These are phyloP conservation scores for Tryphoninae sp. DNA, from an alignment of 2,888 invertebrate species.

Conservation along the genomic window DNA sequence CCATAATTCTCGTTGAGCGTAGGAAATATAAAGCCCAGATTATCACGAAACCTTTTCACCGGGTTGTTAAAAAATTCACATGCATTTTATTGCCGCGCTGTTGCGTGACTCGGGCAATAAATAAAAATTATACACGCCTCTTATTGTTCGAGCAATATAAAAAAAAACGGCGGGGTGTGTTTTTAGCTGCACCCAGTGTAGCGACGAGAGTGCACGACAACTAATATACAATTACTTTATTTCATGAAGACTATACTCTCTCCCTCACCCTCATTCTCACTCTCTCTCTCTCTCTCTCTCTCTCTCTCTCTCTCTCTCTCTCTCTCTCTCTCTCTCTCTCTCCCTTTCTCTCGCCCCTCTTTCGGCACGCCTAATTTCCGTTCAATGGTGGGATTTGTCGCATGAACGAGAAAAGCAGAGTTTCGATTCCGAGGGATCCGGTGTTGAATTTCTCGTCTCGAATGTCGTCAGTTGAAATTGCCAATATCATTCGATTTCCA, in stretches of 20 bases:
- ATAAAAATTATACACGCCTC: slow-evolving; percentile 19
- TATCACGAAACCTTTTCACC: slow-evolving; percentile 3
- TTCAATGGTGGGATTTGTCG: slow-evolving; percentile 11
- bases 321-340: neutral
- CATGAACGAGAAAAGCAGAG: neutral
- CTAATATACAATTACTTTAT: neutral
- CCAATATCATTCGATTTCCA: neutral
- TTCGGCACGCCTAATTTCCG: slow-evolving; percentile 1
- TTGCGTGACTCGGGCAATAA: slow-evolving; percentile 17
- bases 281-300: neutral
- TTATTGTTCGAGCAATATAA: neutral
- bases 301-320: neutral
- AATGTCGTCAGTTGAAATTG: neutral
- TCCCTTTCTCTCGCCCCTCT: neutral
- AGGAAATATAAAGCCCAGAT: neutral
- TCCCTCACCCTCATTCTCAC: neutral
- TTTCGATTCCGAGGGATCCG: slow-evolving; percentile 1
- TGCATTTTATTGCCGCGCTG: neutral
- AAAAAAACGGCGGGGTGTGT: slow-evolving; percentile 11
- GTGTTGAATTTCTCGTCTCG: slow-evolving; percentile 8
- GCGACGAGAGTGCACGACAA: neutral
- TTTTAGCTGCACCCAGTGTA: slow-evolving; percentile 10
- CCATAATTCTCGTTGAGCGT: neutral
- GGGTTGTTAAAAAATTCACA: neutral
- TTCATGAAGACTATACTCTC: neutral